These are phyloP conservation scores for Sebastiscus albofasciatus DNA, from an alignment of 2,797 vertebrate genomes.

Conservation along the genomic window DNA sequence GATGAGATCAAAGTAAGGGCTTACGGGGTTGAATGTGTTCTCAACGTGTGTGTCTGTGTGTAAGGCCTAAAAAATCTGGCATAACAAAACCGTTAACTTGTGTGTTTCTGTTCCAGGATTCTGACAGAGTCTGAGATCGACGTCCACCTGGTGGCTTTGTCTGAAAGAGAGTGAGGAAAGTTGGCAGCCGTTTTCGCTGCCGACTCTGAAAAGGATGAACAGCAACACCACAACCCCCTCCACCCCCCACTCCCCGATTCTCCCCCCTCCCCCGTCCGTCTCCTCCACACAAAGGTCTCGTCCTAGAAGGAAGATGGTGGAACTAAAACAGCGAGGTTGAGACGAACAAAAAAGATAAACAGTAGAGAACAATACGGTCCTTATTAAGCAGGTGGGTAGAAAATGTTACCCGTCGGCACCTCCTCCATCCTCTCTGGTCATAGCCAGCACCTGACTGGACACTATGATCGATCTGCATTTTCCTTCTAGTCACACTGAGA, in stretches of 20 bases:
- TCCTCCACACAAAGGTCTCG: slow-evolving; percentile 5
- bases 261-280: neutral
- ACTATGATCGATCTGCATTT: neutral
- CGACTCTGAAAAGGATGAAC: slow-evolving; percentile 8
- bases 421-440: slow-evolving; percentile 6
- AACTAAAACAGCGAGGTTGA: neutral
- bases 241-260: rapidly evolving
- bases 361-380: neutral
- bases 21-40: slow-evolving; percentile 5
- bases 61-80: neutral
- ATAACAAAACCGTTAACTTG: neutral
- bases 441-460: slow-evolving; percentile 6
- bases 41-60: neutral
- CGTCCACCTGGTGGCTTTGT: slow-evolving; percentile 90
- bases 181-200: slow-evolving; percentile 6
- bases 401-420: neutral
- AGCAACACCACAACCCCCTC: neutral
- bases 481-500: neutral
- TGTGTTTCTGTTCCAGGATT: slow-evolving; percentile 85
- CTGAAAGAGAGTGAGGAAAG: slow-evolving; percentile 91
- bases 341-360: slow-evolving; percentile 14
- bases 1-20: slow-evolving; percentile 22
- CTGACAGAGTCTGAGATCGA: slow-evolving; percentile 94
- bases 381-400: slow-evolving; percentile 15
- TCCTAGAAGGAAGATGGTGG: neutral